phyloP scores from a whole-genome alignment of 1,140 invertebrate species.

The Helicoverpa armigera region DNA sequence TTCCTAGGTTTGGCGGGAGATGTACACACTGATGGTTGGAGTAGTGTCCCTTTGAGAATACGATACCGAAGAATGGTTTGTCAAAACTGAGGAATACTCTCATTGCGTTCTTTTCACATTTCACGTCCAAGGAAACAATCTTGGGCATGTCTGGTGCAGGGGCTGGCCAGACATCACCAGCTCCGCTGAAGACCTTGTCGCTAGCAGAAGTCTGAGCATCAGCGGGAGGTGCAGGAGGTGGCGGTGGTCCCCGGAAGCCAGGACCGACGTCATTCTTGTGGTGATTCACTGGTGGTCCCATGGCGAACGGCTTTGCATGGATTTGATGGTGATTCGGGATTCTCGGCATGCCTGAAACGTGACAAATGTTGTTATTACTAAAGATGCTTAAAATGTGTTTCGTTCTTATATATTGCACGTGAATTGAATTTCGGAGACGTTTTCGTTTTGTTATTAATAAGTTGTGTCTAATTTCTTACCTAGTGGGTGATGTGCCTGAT shows the following conservation, averaged over 20 bases:
- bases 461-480: conserved; percentile 56
- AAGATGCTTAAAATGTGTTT: background rate
- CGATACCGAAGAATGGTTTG: conserved; percentile 97
- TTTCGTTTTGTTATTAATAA: background rate
- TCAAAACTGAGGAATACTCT: conserved; percentile 97
- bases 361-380: background rate
- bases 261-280: conserved; percentile 82
- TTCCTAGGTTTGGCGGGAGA: conserved; percentile 94
- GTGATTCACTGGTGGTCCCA: conserved; percentile 82
- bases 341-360: conserved; percentile 80
- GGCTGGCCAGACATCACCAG: conserved; percentile 93
- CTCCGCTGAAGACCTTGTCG: conserved; percentile 84
- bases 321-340: conserved; percentile 84
- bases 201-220: conserved; percentile 85
- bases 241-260: conserved; percentile 90
- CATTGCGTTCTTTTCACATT: conserved; percentile 98
- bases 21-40: conserved; percentile 97
- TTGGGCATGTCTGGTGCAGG: conserved; percentile 95
- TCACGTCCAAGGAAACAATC: conserved; percentile 96
- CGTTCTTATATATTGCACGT: background rate
- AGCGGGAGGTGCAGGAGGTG: conserved; percentile 83
- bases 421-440: background rate
- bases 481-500: conserved; percentile 86
- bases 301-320: conserved; percentile 83
- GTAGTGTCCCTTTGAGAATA: conserved; percentile 97